Conservation (phyloP, 2,888 invertebrate genomes). For the Hyppa rectilinea region DNA sequence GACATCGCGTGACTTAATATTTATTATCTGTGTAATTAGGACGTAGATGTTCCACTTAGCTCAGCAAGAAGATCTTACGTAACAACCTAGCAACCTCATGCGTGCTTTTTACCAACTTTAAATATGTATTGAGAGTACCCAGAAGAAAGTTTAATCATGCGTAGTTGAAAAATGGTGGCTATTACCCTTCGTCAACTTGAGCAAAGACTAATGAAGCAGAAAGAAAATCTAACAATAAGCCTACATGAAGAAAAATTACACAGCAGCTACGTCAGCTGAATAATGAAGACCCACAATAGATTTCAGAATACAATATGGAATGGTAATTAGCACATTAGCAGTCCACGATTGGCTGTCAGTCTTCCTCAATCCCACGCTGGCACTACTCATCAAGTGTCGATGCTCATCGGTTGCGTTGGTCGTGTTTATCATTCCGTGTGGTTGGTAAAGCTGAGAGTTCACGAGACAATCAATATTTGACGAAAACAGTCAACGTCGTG, state of each 20-base stretch:
- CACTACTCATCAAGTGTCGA: conserved; percentile 57
- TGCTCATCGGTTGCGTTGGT: conserved; percentile 58
- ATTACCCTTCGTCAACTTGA: conserved; percentile 39
- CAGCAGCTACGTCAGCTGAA: conserved; percentile 46
- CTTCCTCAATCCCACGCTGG: conserved; percentile 72
- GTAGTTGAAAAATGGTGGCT: conserved; percentile 35
- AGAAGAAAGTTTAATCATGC: conserved; percentile 34
- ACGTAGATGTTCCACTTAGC: conserved; percentile 44
- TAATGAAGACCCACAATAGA: conserved; percentile 58
- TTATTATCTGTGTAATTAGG: conserved; percentile 58
- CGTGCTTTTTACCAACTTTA: conserved; percentile 37
- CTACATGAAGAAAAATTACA: conserved; percentile 58
- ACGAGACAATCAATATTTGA: conserved; percentile 79
- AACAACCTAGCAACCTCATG: conserved; percentile 31
- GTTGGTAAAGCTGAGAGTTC: conserved; percentile 62
- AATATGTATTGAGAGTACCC: conserved; percentile 49
- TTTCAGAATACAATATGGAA: conserved; percentile 63
- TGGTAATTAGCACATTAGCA: conserved; percentile 71
- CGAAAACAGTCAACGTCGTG: conserved; percentile 75
- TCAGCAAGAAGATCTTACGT: conserved; percentile 53
- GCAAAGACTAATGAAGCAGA: conserved; percentile 38
- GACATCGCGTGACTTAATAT: conserved; percentile 64
- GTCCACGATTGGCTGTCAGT: conserved; percentile 64
- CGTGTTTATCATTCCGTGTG: conserved; percentile 63
- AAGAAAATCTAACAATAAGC: conserved; percentile 57